Conservation (phyloP, 1,140 invertebrate species). For the Chelonus insularis region DNA sequence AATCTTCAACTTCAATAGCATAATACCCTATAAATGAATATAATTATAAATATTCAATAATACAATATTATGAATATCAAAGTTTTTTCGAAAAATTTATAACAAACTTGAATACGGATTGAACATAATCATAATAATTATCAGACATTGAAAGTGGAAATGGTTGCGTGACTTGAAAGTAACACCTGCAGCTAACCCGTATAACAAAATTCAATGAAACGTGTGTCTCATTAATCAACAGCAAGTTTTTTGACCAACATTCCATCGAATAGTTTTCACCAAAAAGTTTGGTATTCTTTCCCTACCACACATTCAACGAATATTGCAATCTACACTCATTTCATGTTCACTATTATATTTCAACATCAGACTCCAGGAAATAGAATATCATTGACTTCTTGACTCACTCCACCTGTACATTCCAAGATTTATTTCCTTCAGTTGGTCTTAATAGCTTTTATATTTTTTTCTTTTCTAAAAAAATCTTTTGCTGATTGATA, state of each 20-base stretch:
- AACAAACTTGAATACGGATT: no score
- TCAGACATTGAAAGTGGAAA: background rate
- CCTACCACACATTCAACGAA: background rate
- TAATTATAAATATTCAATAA: no score
- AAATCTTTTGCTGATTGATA: slow-evolving; percentile 1
- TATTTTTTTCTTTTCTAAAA: background rate
- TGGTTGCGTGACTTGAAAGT: background rate
- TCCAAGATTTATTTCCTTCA: no score
- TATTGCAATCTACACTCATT: background rate
- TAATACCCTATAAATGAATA: no score
- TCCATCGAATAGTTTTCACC: background rate
- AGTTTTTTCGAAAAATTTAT: no score
- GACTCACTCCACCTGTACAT: no score
- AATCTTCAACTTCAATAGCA: no score
- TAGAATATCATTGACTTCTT: no score
- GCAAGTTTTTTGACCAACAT: background rate
- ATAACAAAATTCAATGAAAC: slow-evolving; percentile 1
- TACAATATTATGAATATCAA: no score
- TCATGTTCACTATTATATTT: background rate
- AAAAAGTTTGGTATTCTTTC: background rate
- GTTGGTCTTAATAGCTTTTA: background rate
- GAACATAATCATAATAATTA: no score
- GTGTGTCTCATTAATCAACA: background rate
- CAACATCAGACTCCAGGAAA: background rate
- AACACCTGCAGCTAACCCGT: background rate